Evolutionary conservation across 2,797 vertebrate species (phyloP), one percentile per base, ranked within the genome.

Genomic region (Varecia variegata): DNA sequence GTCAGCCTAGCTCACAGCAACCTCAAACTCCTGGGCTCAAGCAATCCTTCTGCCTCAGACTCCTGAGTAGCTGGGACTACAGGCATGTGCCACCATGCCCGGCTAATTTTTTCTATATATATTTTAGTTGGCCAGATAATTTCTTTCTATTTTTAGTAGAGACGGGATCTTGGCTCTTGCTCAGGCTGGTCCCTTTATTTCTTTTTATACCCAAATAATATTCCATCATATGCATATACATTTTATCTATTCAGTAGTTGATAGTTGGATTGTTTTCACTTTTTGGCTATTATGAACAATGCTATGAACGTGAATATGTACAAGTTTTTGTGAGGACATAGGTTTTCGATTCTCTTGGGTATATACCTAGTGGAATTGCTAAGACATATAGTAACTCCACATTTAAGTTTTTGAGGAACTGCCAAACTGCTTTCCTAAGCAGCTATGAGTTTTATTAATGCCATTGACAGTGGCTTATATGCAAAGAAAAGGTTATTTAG

Each of bases 361-460:
- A 38, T 43, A 47, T 6, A 60, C 14, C 25, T 45, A 60, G 58
- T 50, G 56, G 30, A 93, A 52, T 38, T 84, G 89, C 35, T 52
- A 43, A 74, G 67, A 86, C 56, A 32, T 15, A 38, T 25, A 21
- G 40, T 32, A 84, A 96, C 71, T 84, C 56, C 65, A 43, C 30
- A 5, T 84, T 93, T 81, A 68, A 23, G 50, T 81, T 92, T 95
- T 81, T 89, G 67, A 80, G 73, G 56, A 94, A 89, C 45, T 88
- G 65, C 56, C 23, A 67, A 73, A 40, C 58, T 60, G 38, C 73
- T 85, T 89, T 35, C 58, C 45, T 54, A 89, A 86, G 43, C 38
- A 68, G 5, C 14, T 86, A 23, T 80, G 43, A 86, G 54, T 68
- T 76, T 90, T 89, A 50, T 47, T 86, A 85, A 35, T 54, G 60